Base-by-base conservation (phyloP, 2,113 vertebrate genomes). In the Amazona vittata region DNA sequence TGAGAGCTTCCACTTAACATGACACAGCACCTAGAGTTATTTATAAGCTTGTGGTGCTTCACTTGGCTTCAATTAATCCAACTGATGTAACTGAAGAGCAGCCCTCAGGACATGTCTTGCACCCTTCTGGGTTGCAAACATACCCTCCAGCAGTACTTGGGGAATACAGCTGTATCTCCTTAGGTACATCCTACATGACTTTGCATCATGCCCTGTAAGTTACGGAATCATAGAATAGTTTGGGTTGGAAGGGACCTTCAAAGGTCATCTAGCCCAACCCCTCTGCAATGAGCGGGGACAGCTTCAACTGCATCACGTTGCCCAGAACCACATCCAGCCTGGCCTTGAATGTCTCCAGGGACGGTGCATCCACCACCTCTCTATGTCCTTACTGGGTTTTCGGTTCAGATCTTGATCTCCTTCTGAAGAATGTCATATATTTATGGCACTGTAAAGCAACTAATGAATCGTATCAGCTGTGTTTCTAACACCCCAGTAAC, bases 111-210 rank as follows among this genome's bases (percentile, higher is more conserved):
- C 44, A 22, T 21, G 6, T 37, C 55, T 59, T n/a, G 13, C 43
- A 83, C 31, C 19, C 18, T 85, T 69, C 29, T 39, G 35, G 11
- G 46, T 18, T 65, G 28, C 21, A 77, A 39, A 10, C 5, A 18
- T 6, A 75, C 20, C 35, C 46, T 55, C 50, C 50, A 78, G 39
- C 64, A 57, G 21, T 15, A 35, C 55, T 82, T 4, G 2, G 25
- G 28, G 59, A 68, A 79, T 18, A 43, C 0, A 50, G 18, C 4
- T 25, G 4, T 35, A 33, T 29, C 35, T 79, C 65, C 57, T 73
- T 9, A 69, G 7, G 33, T 31, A n/a, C 2, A 0, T n/a, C 75
- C 60, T 59, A 47, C 3, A 8, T 0, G 1, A 44, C 67, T 65
- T 64, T 37, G 67, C 39, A 25, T 37, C 11, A 10, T 21, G 16